Evolutionary conservation across 2,797 vertebrate species (phyloP).

Genomic region (Emys orbicularis): DNA sequence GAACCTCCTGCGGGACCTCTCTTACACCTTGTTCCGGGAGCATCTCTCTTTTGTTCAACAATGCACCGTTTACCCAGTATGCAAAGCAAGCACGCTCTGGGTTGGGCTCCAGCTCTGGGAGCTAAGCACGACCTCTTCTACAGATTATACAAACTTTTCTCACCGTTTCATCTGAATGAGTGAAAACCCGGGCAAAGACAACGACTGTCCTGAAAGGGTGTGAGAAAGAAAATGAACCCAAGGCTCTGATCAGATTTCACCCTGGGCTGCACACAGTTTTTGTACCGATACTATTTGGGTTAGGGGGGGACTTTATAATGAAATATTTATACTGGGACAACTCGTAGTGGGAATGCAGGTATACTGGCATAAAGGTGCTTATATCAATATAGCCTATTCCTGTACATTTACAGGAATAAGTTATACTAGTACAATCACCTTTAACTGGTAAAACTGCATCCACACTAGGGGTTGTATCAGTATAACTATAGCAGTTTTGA

Average conservation of each 20-base stretch:
- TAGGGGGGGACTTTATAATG: not conserved
- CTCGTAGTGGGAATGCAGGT: too few species aligned
- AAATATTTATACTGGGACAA: not conserved
- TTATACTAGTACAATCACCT: too few species aligned
- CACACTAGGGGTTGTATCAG: not conserved
- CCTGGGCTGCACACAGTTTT: not conserved
- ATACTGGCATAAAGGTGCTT: not conserved
- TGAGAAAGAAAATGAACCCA: not conserved
- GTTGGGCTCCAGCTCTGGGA: not conserved
- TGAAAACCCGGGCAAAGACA: not conserved
- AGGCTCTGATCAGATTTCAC: not conserved
- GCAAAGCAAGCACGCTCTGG: not conserved
- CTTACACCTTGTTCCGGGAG: not conserved
- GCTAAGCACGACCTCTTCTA: not conserved
- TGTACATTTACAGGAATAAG: not conserved
- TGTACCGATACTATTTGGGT: not conserved
- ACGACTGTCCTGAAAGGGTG: not conserved
- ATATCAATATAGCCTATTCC: fast-evolving
- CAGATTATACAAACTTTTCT: not conserved
- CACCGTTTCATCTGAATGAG: not conserved
- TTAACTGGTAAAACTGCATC: not conserved
- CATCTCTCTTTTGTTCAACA: not conserved
- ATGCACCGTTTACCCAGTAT: fast-evolving
- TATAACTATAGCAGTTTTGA: not conserved
- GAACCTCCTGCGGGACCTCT: not conserved